Base-by-base conservation (phyloP, 2,113 vertebrate species). In the Tenrec ecaudatus region DNA sequence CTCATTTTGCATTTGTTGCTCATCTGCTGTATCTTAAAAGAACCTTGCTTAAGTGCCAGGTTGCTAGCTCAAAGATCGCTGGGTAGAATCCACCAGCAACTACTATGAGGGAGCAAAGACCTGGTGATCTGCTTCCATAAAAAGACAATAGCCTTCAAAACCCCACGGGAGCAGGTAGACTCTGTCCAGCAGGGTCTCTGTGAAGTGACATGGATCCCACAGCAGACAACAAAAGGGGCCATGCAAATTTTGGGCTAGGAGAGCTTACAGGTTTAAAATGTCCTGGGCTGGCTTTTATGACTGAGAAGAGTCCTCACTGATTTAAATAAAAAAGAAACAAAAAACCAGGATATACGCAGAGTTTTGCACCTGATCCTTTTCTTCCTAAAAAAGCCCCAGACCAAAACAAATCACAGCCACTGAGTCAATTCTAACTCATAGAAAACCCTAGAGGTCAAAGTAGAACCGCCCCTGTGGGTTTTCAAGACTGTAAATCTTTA, bases 271-370 rank as follows among this genome's bases (percentile, higher is more conserved):
- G 58, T 84, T 89, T 58, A 68, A 95, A 75, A 80, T 79, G 82
- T 23, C 36, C 76, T 93, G 38, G 47, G 40, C 25, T 85, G 43
- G 36, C 91, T 95, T 71, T 58, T 89, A 57, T 62, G 33, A 64
- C 9, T 17, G 0, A n/a, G 73, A 17, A 53, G 69, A 62, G 38
- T 85, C 93, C 84, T 62, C 36, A 81, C 27, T 68, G 53, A 94
- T 73, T 60, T 82, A 85, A 92, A 93, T 89, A 29, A 33, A 93
- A 91, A 47, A 38, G 91, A 91, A 47, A 23, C 93, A 94, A 76
- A 14, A 69, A 31, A 66, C 11, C 40, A 82, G 4, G 3, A 73
- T 78, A 14, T 91, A 47, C 47, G 6, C 47, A 53, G 6, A 53
- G 6, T 53, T 53, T 82, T 75, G 40, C 64, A n/a, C 43, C 22